Percentiles rank a stretch among this genome's conserved stretches.
phyloP scores from a whole-genome alignment of 1,140 invertebrate species.

The Thrips palmi region DNA sequence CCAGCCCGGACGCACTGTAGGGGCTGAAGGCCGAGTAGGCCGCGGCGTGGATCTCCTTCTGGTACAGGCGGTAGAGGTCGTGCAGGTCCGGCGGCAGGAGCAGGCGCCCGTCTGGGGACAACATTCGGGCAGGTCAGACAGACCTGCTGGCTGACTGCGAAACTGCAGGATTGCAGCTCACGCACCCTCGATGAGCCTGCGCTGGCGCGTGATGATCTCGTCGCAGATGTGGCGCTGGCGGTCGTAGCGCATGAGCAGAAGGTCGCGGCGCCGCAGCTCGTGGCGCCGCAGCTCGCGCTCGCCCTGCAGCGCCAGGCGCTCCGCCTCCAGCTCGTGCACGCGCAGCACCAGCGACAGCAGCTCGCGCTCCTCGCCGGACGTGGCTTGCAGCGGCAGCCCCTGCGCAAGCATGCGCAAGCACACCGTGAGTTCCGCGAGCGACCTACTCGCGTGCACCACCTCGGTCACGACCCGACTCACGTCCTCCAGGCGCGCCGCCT shows the following conservation, averaged over 20 bases:
- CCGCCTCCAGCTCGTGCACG: conserved; percentile 79
- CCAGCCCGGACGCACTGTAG: no score
- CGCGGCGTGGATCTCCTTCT: conserved; percentile 62
- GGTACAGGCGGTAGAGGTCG: conserved; percentile 70
- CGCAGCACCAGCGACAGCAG: conserved; percentile 64
- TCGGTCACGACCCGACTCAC: no score
- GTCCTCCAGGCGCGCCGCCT: no score
- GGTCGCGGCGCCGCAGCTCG: conserved; percentile 63
- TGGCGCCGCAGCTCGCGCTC: conserved; percentile 66
- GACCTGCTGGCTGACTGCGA: neutral
- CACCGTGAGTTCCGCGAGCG: no score
- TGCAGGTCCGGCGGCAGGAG: conserved; percentile 56
- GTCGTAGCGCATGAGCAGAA: conserved; percentile 65
- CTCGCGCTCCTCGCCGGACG: conserved; percentile 71
- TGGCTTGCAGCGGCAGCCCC: conserved; percentile 66
- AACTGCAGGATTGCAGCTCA: neutral
- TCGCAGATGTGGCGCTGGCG: conserved; percentile 71
- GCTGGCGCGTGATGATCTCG: conserved; percentile 76
- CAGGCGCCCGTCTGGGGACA: conserved; percentile 38
- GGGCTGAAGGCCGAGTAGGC: conserved; percentile 47
- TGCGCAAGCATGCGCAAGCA: no score
- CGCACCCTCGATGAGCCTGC: conserved; percentile 66
- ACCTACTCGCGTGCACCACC: no score
- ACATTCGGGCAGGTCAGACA: neutral
- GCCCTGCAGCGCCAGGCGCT: conserved; percentile 78